These are phyloP conservation scores for Plemyria rubiginata DNA, from an alignment of 2,888 invertebrate genomes.

Conservation along the genomic window DNA sequence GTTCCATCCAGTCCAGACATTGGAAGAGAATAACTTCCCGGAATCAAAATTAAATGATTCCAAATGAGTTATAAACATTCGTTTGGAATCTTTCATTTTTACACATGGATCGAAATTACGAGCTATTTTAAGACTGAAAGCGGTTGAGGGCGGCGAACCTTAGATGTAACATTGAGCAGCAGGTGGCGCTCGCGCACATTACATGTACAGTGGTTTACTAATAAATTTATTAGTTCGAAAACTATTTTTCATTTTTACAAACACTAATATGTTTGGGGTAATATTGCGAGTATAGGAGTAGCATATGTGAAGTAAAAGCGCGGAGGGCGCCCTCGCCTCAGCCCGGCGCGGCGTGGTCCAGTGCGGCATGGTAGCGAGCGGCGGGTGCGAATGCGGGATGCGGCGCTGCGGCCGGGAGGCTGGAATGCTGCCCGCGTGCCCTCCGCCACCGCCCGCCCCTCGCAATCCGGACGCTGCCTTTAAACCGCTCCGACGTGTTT, in stretches of 20 bases:
- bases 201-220: constrained; percentile 14
- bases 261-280: background rate
- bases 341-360: background rate
- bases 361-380: constrained; percentile 7
- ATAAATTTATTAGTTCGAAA: background rate
- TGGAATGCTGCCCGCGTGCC: constrained; percentile 74
- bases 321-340: constrained; percentile 8
- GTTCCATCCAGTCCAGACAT: constrained; percentile 26
- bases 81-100: constrained; percentile 51
- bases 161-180: constrained; percentile 56
- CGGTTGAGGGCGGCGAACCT: constrained; percentile 76
- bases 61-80: constrained; percentile 48
- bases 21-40: constrained; percentile 28
- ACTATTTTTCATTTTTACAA: background rate
- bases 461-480: constrained; percentile 83
- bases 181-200: constrained; percentile 57
- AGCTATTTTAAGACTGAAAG: constrained; percentile 73
- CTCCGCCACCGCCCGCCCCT: constrained; percentile 70
- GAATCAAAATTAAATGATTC: constrained; percentile 33
- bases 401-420: constrained; percentile 72
- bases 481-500: constrained; percentile 84
- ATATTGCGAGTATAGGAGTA: background rate
- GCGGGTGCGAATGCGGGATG: constrained; percentile 42
- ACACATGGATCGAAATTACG: constrained; percentile 60
- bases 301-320: background rate